phyloP scores from a whole-genome alignment of 2,888 invertebrate genomes.

The Nebria salina region DNA sequence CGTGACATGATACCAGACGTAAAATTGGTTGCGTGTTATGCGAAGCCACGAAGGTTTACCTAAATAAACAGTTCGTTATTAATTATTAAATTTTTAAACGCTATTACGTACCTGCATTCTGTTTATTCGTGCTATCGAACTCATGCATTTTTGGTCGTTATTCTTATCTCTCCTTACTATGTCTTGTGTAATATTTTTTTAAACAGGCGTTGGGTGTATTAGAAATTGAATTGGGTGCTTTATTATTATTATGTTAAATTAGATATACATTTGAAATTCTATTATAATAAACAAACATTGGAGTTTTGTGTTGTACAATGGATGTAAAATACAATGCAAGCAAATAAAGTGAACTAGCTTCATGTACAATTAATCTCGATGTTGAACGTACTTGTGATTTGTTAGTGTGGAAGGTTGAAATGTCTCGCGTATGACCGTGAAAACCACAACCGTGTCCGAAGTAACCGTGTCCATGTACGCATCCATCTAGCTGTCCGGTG shows the following conservation, averaged over 20 bases:
- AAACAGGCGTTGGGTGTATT: too few relatives aligned
- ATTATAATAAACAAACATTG: too few relatives aligned
- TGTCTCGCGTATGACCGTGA: conserved; percentile 17
- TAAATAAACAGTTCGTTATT: conserved; percentile 12
- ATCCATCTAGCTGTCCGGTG: conserved; percentile 8
- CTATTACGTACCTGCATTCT: conserved; percentile 8
- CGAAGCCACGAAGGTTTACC: conserved; percentile 12
- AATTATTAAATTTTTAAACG: conserved; percentile 14
- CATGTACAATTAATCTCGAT: conserved; percentile 25
- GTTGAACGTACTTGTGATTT: conserved; percentile 32
- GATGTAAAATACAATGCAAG: not conserved
- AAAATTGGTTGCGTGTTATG: conserved; percentile 12
- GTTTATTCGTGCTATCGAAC: not conserved
- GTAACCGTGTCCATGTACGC: conserved; percentile 15
- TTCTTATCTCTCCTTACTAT: not conserved
- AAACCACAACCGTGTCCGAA: conserved; percentile 16
- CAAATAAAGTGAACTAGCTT: not conserved
- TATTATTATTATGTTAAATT: too few relatives aligned
- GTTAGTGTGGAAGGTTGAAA: conserved; percentile 25
- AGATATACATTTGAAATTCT: too few relatives aligned
- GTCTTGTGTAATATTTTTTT: not conserved
- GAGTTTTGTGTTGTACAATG: too few relatives aligned
- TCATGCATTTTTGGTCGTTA: not conserved
- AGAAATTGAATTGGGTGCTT: too few relatives aligned
- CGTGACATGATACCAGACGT: conserved; percentile 6